phyloP scores from a whole-genome alignment of 2,797 vertebrate genomes.

The Bradypus variegatus region DNA sequence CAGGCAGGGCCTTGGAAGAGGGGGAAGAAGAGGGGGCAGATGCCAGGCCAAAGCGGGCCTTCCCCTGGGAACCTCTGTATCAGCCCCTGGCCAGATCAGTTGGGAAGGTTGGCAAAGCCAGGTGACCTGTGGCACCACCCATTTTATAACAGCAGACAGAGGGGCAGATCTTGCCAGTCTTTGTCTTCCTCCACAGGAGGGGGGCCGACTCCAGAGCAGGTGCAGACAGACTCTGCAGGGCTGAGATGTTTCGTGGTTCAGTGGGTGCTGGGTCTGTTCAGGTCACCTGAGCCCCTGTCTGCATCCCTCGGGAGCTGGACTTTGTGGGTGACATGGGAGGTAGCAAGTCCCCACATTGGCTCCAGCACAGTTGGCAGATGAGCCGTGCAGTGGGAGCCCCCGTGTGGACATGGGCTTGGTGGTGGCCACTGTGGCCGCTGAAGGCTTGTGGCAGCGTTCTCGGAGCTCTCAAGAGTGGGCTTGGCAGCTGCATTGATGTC shows the following conservation, averaged over 20 bases:
- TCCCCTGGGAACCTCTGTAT: neutral
- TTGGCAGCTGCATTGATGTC: neutral
- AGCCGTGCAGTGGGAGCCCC: neutral
- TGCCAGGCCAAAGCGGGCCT: neutral
- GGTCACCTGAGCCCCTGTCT: neutral
- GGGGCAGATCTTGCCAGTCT: neutral
- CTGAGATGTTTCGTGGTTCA: neutral
- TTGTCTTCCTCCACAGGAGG: neutral
- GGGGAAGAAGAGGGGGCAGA: neutral
- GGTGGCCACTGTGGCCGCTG: neutral
- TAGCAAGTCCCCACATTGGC: neutral
- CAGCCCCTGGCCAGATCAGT: neutral
- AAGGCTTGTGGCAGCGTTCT: neutral
- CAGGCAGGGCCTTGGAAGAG: neutral
- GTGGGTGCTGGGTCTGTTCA: neutral
- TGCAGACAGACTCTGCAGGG: neutral
- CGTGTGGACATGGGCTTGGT: neutral
- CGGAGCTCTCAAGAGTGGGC: neutral
- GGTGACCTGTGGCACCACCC: neutral
- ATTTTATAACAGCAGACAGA: neutral
- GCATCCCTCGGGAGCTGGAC: neutral
- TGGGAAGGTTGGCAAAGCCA: neutral
- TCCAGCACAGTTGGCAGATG: neutral
- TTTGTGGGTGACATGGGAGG: accelerated
- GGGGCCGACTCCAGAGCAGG: neutral